Conservation (phyloP, 2,888 invertebrate genomes). For the Hyalella azteca region DNA sequence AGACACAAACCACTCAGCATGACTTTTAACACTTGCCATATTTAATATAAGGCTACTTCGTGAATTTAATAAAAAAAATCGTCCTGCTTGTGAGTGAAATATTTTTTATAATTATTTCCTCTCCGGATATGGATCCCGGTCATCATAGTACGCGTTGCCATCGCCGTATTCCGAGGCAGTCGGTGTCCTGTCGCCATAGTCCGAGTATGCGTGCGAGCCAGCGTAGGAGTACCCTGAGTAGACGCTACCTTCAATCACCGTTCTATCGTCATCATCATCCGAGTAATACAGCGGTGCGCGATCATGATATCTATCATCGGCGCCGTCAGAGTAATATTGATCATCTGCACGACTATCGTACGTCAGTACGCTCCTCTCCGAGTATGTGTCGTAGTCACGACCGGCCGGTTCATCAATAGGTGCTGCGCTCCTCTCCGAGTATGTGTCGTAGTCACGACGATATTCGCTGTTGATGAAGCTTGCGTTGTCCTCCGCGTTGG, state of each 20-base stretch:
- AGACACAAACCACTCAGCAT: too few relatives aligned
- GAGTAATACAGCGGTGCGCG: background rate
- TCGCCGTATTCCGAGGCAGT: background rate
- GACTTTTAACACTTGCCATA: too few relatives aligned
- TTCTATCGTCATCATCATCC: slow-evolving; percentile 20
- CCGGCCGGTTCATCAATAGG: background rate
- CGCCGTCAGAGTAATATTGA: background rate
- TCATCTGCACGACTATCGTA: background rate
- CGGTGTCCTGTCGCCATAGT: background rate
- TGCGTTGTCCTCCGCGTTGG: background rate
- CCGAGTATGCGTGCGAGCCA: background rate
- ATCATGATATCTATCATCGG: background rate
- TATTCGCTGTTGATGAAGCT: background rate
- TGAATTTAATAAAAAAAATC: too few relatives aligned
- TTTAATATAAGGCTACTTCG: too few relatives aligned
- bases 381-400: background rate
- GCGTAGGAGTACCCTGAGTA: background rate
- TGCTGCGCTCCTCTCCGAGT: background rate
- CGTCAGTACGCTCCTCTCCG: background rate
- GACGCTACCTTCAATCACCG: background rate
- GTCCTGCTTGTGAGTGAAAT: too few relatives aligned
- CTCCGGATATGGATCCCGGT: too few relatives aligned
- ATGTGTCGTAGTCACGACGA: background rate
- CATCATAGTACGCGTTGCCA: background rate
- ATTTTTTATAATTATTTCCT: too few relatives aligned